Evolutionary conservation across 1,140 invertebrate species (phyloP).

Genomic region (Kradibia gibbosae): DNA sequence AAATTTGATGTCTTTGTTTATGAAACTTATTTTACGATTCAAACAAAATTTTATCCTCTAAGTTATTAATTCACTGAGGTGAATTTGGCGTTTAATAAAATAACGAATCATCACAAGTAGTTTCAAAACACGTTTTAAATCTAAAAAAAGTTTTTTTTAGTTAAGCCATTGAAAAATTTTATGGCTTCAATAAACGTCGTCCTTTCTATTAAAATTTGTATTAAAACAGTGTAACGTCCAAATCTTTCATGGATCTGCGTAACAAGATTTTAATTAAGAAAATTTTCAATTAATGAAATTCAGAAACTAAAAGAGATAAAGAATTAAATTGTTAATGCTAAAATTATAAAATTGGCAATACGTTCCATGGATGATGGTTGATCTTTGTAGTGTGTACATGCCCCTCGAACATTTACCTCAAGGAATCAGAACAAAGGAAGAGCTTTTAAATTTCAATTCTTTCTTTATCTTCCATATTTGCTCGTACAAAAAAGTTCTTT

Average conservation of each 20-base stretch:
- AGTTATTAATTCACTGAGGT: too few species aligned
- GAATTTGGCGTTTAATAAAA: too few species aligned
- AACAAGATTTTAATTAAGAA: neutral
- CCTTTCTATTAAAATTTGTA: neutral
- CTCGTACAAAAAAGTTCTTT: neutral
- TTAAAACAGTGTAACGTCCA: neutral
- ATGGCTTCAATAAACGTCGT: too few species aligned
- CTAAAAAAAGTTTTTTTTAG: too few species aligned
- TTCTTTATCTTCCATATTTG: neutral
- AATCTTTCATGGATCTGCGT: neutral
- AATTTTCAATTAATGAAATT: neutral
- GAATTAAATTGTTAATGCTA: neutral
- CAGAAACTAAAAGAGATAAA: neutral
- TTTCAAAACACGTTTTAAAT: too few species aligned
- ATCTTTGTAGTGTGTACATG: neutral
- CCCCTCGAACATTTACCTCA: too few species aligned
- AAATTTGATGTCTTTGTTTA: too few species aligned
- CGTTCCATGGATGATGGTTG: neutral
- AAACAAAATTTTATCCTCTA: too few species aligned
- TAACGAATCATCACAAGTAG: too few species aligned
- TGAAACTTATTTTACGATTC: too few species aligned
- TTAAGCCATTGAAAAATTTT: too few species aligned
- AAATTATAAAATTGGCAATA: neutral
- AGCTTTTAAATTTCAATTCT: neutral
- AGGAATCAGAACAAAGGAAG: neutral